These are phyloP conservation scores for Antechinus flavipes DNA, from an alignment of 2,113 vertebrate species.

Conservation along the genomic window DNA sequence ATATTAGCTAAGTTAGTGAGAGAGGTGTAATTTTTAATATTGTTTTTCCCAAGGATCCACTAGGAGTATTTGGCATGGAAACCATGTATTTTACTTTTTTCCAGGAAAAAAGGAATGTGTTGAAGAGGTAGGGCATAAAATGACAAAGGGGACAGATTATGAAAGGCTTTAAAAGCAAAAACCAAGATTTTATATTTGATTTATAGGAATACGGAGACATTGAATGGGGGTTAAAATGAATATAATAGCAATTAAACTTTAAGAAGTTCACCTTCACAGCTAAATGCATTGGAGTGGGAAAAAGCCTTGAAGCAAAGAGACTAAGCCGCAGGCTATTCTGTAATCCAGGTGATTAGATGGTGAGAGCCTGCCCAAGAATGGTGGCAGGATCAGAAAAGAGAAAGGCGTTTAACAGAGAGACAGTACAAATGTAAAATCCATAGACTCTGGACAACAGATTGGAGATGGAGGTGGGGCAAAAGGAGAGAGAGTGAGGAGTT, in stretches of 20 bases:
- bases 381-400: background rate
- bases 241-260: background rate
- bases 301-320: background rate
- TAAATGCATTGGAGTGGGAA: background rate
- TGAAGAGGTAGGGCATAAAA: background rate
- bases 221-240: background rate
- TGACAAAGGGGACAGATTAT: background rate
- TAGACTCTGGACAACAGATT: background rate
- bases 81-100: background rate
- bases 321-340: background rate
- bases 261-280: background rate
- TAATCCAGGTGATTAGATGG: background rate
- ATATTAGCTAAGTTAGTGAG: background rate
- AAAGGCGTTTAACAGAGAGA: background rate
- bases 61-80: background rate
- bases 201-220: background rate
- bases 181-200: background rate
- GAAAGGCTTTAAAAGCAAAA: background rate
- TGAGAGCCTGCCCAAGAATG: background rate
- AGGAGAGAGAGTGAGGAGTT: background rate
- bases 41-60: background rate
- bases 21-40: background rate
- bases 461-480: background rate
- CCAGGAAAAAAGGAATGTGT: background rate
- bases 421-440: background rate